Evolutionary conservation across 2,113 vertebrate species (phyloP).

Genomic region (Hyla sarda): DNA sequence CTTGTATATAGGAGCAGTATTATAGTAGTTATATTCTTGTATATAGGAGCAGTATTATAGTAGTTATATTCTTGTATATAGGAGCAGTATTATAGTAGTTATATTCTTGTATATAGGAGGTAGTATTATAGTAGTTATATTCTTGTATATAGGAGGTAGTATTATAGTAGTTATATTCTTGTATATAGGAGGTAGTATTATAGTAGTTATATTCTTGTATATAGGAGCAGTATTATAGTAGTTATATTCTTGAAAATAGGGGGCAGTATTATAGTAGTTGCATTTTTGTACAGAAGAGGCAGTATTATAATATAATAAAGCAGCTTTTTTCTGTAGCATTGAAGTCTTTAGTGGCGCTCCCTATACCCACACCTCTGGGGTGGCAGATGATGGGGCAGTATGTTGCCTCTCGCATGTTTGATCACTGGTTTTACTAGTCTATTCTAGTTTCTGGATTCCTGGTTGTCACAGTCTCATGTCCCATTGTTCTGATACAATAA

Average conservation of each 20-base stretch:
- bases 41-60: background rate
- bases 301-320: background rate
- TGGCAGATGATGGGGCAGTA: background rate
- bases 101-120: constrained; percentile 14
- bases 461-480: background rate
- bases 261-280: background rate
- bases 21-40: constrained; percentile 8
- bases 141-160: constrained; percentile 5
- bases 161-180: constrained; percentile 30
- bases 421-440: background rate
- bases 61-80: constrained; percentile 12
- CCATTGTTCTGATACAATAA: background rate
- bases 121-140: constrained; percentile 22
- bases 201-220: constrained; percentile 6
- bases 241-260: background rate
- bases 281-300: background rate
- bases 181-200: background rate
- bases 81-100: background rate
- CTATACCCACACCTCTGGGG: no score
- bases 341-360: no score
- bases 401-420: background rate
- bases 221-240: background rate
- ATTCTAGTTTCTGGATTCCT: background rate
- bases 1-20: constrained; percentile 1
- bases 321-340: no score